Percentiles rank a stretch among this genome's conserved stretches.
Evolutionary conservation across 2,113 vertebrate genomes (phyloP).

Genomic region (Amphiprion percula): DNA sequence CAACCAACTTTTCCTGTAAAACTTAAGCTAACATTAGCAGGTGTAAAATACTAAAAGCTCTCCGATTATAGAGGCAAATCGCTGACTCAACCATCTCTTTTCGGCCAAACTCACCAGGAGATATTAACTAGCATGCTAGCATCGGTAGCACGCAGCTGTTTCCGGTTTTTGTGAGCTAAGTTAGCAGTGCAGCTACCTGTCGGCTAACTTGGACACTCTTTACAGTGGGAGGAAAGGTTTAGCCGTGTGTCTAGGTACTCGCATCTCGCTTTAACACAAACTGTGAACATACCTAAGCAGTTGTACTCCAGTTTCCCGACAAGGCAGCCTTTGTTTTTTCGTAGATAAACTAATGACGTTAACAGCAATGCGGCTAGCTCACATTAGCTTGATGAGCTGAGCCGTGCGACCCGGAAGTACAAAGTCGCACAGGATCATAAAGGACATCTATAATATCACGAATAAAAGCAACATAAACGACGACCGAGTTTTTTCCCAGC

Average conservation of each 20-base stretch:
- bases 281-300: constrained; percentile 39
- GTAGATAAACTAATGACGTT: constrained; percentile 45
- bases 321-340: constrained; percentile 1
- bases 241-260: neutral
- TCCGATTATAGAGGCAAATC: rapidly evolving
- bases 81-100: neutral
- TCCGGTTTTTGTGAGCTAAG: neutral
- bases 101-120: neutral
- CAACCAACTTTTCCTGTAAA: neutral
- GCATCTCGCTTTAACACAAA: neutral
- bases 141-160: constrained; percentile 41
- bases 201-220: constrained; percentile 43
- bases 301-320: constrained; percentile 8
- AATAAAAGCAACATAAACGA: neutral
- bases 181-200: constrained; percentile 45
- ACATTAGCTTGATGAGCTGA: constrained; percentile 45
- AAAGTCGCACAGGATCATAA: neutral
- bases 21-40: no score
- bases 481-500: neutral
- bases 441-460: no score
- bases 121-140: constrained; percentile 17
- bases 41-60: rapidly evolving
- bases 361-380: constrained; percentile 46
- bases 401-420: constrained; percentile 68
- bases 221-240: neutral